A percentile compares a stretch with the other conserved stretches of the same genome.
Conservation (phyloP, 2,888 invertebrate genomes). For the Mayetiola destructor region DNA sequence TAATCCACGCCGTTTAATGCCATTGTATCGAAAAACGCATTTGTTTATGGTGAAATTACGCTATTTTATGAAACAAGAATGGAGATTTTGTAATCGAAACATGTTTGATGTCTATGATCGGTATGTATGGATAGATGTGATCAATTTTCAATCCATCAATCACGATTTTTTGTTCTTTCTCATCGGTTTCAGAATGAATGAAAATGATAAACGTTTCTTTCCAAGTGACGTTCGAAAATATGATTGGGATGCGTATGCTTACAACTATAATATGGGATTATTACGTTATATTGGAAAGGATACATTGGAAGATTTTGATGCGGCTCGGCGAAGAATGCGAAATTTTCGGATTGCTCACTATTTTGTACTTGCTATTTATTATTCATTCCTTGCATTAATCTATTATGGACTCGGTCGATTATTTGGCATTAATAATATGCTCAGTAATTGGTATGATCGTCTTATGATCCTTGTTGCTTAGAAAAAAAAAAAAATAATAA, state of each 20-base stretch:
- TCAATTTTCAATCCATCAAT: not conserved
- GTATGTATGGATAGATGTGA: conserved; percentile 10
- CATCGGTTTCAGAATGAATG: conserved; percentile 19
- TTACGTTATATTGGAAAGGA: conserved; percentile 18
- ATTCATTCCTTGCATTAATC: not conserved
- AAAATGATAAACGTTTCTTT: conserved; percentile 21
- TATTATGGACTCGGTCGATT: not conserved
- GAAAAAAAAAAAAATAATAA: too few species aligned
- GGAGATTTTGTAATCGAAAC: conserved; percentile 21
- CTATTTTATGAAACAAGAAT: conserved; percentile 21
- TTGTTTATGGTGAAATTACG: conserved; percentile 18
- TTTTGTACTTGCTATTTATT: conserved; percentile 15
- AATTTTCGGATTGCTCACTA: conserved; percentile 16
- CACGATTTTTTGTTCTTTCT: not conserved
- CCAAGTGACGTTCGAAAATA: conserved; percentile 20
- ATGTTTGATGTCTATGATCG: conserved; percentile 19
- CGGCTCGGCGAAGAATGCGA: conserved; percentile 7
- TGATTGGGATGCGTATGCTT: conserved; percentile 16
- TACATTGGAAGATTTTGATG: conserved; percentile 14
- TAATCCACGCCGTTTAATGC: conserved; percentile 20
- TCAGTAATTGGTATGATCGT: too few species aligned
- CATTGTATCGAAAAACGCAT: conserved; percentile 21
- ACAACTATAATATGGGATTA: conserved; percentile 19
- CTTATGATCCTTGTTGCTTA: too few species aligned
- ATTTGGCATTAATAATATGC: not conserved